Conservation (phyloP, 2,888 invertebrate species). For the Apodemia duryi region DNA sequence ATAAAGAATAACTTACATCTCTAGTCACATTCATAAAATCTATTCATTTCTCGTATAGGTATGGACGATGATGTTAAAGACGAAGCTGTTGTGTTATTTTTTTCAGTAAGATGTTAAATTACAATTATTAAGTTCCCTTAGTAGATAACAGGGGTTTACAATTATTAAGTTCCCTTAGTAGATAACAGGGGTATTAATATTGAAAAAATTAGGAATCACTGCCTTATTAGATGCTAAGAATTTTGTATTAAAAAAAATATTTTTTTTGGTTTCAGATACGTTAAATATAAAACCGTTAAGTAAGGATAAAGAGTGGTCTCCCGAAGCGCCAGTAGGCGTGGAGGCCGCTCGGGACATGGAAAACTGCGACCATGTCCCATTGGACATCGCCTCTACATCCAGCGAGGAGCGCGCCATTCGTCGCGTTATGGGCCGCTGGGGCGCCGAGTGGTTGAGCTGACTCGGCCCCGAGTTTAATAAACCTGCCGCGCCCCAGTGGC, state of each 20-base stretch:
- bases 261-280: constrained; percentile 54
- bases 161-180: too few relatives aligned
- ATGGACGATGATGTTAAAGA: too few relatives aligned
- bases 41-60: too few relatives aligned
- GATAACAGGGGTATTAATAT: too few relatives aligned
- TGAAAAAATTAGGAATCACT: too few relatives aligned
- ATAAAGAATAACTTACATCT: too few relatives aligned
- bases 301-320: constrained; percentile 72
- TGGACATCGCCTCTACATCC: constrained; percentile 55
- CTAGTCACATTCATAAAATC: too few relatives aligned
- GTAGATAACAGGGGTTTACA: too few relatives aligned
- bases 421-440: constrained; percentile 90
- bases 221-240: too few relatives aligned
- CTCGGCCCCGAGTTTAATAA: constrained; percentile 82
- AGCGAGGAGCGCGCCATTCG: constrained; percentile 69
- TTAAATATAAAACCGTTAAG: constrained; percentile 79
- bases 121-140: too few relatives aligned
- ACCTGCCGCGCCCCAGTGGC: constrained; percentile 57
- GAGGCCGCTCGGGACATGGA: constrained; percentile 63
- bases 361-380: constrained; percentile 43
- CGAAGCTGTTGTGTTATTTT: too few relatives aligned
- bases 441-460: constrained; percentile 98
- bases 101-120: too few relatives aligned
- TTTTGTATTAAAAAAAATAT: not conserved
- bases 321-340: constrained; percentile 57